phyloP scores from a whole-genome alignment of 1,140 invertebrate species.

The Nasonia vitripennis region DNA sequence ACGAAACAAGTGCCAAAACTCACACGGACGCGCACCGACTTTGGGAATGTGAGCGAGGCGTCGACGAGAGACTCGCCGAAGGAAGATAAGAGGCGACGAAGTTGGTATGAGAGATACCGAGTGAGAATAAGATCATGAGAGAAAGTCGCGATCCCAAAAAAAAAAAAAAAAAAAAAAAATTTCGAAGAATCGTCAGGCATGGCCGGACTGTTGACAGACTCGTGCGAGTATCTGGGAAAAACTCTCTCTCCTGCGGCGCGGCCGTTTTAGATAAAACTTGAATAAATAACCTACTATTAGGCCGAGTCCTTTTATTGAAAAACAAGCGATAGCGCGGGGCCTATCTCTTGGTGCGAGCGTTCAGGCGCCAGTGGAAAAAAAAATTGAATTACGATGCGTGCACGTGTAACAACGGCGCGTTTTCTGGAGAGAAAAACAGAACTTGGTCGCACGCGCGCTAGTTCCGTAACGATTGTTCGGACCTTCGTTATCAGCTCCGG shows the following conservation, averaged over 20 bases:
- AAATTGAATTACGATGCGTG: too few relatives aligned
- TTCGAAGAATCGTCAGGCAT: background rate
- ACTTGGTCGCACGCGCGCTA: too few relatives aligned
- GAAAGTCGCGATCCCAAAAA: background rate
- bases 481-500: background rate
- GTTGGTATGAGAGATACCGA: background rate
- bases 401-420: too few relatives aligned
- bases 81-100: background rate
- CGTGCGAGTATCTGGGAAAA: background rate
- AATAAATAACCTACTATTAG: conserved; percentile 12
- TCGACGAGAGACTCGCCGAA: background rate
- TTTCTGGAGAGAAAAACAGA: background rate
- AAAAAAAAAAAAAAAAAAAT: conserved; percentile 10
- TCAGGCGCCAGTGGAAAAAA: too few relatives aligned
- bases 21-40: too few relatives aligned
- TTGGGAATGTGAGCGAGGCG: background rate
- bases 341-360: too few relatives aligned
- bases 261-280: background rate
- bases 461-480: background rate
- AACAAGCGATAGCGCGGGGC: background rate
- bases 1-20: background rate
- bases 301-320: conserved; percentile 15
- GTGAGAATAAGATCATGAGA: background rate
- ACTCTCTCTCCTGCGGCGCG: background rate
- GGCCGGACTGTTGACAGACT: conserved; percentile 13